Conservation (phyloP, 2,113 vertebrate species). For the Alethe diademata region DNA sequence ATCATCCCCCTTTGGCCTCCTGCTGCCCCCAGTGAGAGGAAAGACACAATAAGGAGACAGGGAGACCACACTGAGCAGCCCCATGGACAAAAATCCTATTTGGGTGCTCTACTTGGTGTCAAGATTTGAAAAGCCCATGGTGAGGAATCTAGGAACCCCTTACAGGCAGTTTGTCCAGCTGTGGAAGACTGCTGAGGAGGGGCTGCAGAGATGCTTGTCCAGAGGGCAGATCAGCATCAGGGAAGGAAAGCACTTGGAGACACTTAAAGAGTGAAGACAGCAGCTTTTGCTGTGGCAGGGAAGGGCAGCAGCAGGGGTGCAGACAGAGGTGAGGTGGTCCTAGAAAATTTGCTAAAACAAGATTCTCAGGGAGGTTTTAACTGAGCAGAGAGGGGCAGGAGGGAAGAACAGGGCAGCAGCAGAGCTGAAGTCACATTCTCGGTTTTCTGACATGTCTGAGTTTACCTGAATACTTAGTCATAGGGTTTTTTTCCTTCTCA, state of each 20-base stretch:
- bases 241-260: neutral
- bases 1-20: neutral
- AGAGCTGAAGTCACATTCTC: neutral
- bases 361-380: neutral
- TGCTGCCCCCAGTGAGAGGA: neutral
- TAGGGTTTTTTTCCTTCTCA: neutral
- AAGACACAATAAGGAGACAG: no score
- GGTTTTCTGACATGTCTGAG: neutral
- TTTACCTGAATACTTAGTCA: neutral
- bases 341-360: neutral
- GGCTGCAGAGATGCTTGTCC: neutral
- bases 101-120: neutral
- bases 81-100: neutral
- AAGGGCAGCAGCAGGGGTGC: neutral
- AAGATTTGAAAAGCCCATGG: neutral
- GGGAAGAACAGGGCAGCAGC: neutral
- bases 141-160: neutral
- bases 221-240: neutral
- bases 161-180: neutral
- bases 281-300: neutral
- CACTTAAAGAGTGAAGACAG: neutral
- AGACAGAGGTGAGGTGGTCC: neutral
- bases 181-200: neutral
- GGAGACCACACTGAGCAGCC: neutral
- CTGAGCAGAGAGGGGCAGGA: rapidly evolving